Evolutionary conservation across 1,140 invertebrate species (phyloP).

Genomic region (Saccostrea glomerata): DNA sequence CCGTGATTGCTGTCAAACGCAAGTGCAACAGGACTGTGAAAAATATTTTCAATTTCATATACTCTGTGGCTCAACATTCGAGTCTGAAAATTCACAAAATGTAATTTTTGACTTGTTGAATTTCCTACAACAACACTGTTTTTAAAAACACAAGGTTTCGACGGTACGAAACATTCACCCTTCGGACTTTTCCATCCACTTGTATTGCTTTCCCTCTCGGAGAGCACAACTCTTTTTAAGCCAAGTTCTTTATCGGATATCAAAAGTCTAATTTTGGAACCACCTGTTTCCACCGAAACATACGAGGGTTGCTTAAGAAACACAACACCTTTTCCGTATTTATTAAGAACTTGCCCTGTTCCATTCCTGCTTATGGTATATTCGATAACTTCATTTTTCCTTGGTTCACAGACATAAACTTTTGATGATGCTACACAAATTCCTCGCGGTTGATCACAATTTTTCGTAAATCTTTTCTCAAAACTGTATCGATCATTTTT

Average conservation of each 20-base stretch:
- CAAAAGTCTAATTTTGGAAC: neutral
- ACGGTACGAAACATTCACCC: neutral
- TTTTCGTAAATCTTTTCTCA: neutral
- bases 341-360: neutral
- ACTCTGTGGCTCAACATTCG: neutral
- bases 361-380: neutral
- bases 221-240: neutral
- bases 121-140: neutral
- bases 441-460: neutral
- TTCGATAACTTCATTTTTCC: neutral
- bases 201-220: neutral
- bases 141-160: neutral
- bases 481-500: neutral
- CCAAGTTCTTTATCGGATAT: neutral
- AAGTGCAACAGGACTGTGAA: neutral
- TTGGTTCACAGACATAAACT: neutral
- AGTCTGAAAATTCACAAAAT: neutral
- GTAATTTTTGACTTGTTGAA: neutral
- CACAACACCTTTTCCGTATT: neutral
- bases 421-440: neutral
- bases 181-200: neutral
- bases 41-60: neutral
- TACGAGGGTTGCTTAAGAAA: neutral
- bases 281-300: neutral
- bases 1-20: neutral